Evolutionary conservation across 1,140 invertebrate species (phyloP), one percentile per base, ranked within the genome.

Genomic region (Neodiprion virginianus): DNA sequence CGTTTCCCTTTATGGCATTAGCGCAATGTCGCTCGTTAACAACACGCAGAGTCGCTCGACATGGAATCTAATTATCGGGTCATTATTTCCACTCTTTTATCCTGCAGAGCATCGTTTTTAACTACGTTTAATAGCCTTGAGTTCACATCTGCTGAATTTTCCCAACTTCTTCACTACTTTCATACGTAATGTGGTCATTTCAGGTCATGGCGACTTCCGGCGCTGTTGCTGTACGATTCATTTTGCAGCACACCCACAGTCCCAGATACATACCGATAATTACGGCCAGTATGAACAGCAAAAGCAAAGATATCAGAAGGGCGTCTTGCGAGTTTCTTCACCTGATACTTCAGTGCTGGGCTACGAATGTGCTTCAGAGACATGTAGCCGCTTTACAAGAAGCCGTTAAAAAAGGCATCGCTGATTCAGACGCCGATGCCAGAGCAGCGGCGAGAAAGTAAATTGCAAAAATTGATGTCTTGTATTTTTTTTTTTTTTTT

Each of bases 161-260:
- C 28, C 28, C 28, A 40, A 40, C 28, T 40, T 40, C 5, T 40
- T 40, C 28, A 40, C 28, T 40, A 40, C 2, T 40, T 40, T 40
- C 28, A 40, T 40, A 40, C 28, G 1, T 40, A 40, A 40, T 40
- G 2, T 40, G 28, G 28, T 74, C 75, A 23, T 85, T 84, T 10
- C 82, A 95, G 93, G 94, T 99, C 72, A 96, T 99, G 89, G 95
- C 97, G 9, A 95, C 96, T 10, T 95, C 97, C 10, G 96, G 96
- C 49, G 92, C 93, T 11, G 93, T 98, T 68, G 93, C 95, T 66
- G 92, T 99, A 47, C 92, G 94, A 14, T 99, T 98, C 88, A 96
- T 99, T 28, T 94, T 99, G 68, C 92, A 93, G 82, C 92, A 97
- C 88, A 96, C 96, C 23, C 96, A 97, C 84, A 92, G 93, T 80